A percentile compares a stretch with the other conserved stretches of the same genome.
phyloP scores from a whole-genome alignment of 23 tunicate genomes.

The Ascidia mentula region DNA sequence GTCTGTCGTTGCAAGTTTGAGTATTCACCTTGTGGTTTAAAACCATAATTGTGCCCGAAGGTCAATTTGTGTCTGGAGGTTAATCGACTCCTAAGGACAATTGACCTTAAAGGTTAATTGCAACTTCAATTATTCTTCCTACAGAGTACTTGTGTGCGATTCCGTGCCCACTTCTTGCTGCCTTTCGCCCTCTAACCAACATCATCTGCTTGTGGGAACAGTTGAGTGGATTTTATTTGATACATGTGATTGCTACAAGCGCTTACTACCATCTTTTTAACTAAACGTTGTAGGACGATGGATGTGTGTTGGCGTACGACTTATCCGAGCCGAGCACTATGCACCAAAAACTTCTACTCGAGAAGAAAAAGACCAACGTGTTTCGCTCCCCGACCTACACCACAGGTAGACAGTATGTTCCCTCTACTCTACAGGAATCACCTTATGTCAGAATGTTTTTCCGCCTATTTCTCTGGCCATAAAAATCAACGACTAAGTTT shows the following conservation, averaged over 20 bases:
- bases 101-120: too few relatives aligned
- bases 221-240: conserved; percentile 19
- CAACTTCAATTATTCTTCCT: not conserved
- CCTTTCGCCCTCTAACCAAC: conserved; percentile 37
- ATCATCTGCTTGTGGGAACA: conserved; percentile 72
- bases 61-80: too few relatives aligned
- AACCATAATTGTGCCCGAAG: too few relatives aligned
- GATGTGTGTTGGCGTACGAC: conserved; percentile 80
- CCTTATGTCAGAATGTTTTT: too few relatives aligned
- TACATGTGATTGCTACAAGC: too few relatives aligned
- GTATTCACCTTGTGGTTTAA: too few relatives aligned
- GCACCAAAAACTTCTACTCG: conserved; percentile 58
- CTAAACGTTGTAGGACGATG: conserved; percentile 55
- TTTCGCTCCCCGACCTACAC: conserved; percentile 75
- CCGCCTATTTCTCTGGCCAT: too few relatives aligned
- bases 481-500: too few relatives aligned
- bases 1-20: too few relatives aligned
- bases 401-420: conserved; percentile 56
- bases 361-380: conserved; percentile 47
- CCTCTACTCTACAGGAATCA: too few relatives aligned
- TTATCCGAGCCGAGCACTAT: conserved; percentile 55
- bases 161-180: conserved; percentile 57
- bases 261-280: too few relatives aligned
- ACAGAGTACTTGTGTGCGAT: conserved; percentile 74
- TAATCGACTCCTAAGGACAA: too few relatives aligned